Base-by-base conservation (phyloP, 2,888 invertebrate genomes). In the Itoplectis maculator region DNA sequence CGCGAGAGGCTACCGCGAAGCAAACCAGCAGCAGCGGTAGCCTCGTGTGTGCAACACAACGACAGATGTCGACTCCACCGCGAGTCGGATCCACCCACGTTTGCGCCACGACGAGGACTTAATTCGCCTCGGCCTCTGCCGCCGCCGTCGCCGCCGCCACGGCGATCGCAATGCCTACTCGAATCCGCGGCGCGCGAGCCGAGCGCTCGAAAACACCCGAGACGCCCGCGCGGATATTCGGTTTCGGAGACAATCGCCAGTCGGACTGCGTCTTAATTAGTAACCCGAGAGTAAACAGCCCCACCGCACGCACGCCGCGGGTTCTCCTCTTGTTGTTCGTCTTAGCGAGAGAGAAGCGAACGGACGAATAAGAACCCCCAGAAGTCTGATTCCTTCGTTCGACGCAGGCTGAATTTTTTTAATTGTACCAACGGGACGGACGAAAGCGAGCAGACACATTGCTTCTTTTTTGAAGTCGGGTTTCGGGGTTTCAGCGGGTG, bases 181-280 rank as follows among this genome's bases (percentile, higher is more conserved):
- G n/a, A n/a, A n/a, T n/a, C n/a, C n/a, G n/a, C n/a, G n/a, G n/a
- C n/a, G n/a, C n/a, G n/a, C 85, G 54, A 11, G 23, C 29, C 29
- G 29, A 29, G 29, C 3, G 88, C 83, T 85, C 79, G 72, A 78
- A 84, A 81, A 86, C 86, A 83, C 86, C 82, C 82, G 86, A 85
- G 77, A 83, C 74, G 69, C 79, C 65, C 72, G 51, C n/a, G 86
- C 29, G 87, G 90, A 89, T 88, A 90, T 90, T 90, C 87, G 88
- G 88, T 88, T 90, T 86, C 87, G 84, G 84, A 89, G 90, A 91
- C 91, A 87, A 87, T 87, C 89, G 89, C 84, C 88, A 88, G 89
- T 88, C 87, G 85, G 86, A 88, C 90, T 88, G 89, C 89, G 90
- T 91, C 91, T 92, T 92, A 92, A 92, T 92, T 92, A 92, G 91